A percentile compares a stretch with the other conserved stretches of the same genome.
Evolutionary conservation across 2,113 vertebrate species (phyloP).

Genomic region (Lanius ludovicianus): DNA sequence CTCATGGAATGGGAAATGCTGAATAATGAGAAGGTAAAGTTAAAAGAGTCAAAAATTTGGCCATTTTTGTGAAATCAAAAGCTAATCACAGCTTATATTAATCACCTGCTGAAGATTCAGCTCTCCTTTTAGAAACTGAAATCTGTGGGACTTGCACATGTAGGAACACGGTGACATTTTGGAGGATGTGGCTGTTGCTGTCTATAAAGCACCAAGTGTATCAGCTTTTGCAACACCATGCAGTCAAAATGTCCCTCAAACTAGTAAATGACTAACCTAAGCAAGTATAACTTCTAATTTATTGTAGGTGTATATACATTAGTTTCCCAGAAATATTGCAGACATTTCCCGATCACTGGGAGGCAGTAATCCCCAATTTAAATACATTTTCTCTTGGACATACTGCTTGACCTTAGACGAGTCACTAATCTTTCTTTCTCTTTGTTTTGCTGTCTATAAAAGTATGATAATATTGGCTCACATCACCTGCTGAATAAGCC

Average conservation of each 20-base stretch:
- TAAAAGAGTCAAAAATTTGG: background rate
- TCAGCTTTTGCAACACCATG: background rate
- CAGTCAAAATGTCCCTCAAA: background rate
- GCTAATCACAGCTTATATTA: background rate
- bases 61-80: background rate
- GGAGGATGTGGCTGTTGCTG: background rate
- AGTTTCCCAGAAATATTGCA: background rate
- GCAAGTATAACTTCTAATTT: background rate
- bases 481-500: background rate
- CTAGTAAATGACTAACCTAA: background rate
- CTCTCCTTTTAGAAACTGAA: background rate
- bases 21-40: background rate
- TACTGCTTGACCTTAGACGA: background rate
- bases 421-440: background rate
- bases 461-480: background rate
- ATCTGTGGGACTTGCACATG: background rate
- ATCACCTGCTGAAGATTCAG: background rate
- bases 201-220: too few species aligned
- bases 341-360: background rate
- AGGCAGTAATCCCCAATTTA: background rate
- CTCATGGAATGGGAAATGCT: background rate
- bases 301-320: background rate
- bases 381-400: background rate
- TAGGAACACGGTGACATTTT: fast-evolving
- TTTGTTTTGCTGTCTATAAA: background rate